Evolutionary conservation across 2,797 vertebrate species (phyloP).

Genomic region (Cephalopachus bancanus): DNA sequence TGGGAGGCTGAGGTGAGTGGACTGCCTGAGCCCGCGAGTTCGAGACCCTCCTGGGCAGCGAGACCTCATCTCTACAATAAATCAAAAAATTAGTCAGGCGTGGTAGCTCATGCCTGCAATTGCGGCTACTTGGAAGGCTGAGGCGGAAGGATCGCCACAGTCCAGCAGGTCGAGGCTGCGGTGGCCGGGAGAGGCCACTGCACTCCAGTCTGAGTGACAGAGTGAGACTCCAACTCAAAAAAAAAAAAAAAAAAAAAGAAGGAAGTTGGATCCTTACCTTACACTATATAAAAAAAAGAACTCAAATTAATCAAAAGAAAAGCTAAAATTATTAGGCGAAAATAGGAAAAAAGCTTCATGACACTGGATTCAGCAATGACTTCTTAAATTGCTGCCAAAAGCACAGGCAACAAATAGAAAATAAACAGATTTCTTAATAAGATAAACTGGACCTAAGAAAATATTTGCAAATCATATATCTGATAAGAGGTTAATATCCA

Average conservation of each 20-base stretch:
- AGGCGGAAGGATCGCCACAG: no score
- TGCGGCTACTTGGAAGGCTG: no score
- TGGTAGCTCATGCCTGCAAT: no score
- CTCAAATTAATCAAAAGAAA: background rate
- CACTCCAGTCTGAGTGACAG: no score
- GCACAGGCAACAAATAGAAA: background rate
- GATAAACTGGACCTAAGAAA: background rate
- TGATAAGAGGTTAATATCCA: background rate
- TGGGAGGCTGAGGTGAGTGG: no score
- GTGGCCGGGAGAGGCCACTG: no score
- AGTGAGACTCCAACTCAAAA: no score
- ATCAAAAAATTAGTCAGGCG: no score
- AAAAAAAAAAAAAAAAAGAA: background rate
- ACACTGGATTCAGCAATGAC: background rate
- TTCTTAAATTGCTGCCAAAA: background rate
- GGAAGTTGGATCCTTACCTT: background rate
- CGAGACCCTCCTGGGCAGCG: no score
- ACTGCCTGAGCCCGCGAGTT: no score
- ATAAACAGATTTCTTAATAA: background rate
- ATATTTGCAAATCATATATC: background rate
- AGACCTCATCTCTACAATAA: no score
- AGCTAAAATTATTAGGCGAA: background rate
- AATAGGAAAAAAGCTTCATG: background rate
- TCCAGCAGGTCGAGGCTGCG: no score
- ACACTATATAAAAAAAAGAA: background rate